Evolutionary conservation across 2,797 vertebrate species (phyloP).

Genomic region (Enteromius thamalakanensis): DNA sequence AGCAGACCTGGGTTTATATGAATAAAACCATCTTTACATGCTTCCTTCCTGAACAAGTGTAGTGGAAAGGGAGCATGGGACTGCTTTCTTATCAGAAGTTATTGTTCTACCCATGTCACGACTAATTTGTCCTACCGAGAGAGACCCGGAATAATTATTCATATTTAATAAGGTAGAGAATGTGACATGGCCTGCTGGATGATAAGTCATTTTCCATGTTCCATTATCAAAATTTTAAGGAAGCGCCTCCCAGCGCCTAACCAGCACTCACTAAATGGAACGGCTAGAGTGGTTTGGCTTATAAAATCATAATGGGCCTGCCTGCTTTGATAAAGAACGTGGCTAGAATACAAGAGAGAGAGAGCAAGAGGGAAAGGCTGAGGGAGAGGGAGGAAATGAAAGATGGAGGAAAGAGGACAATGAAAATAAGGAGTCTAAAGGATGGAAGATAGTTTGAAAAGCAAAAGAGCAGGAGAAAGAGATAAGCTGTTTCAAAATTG

Average conservation of each 20-base stretch:
- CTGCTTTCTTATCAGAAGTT: constrained; percentile 73
- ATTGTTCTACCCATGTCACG: constrained; percentile 82
- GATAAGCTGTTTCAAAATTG: constrained; percentile 9
- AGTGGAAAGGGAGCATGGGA: constrained; percentile 46
- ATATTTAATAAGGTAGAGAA: constrained; percentile 80
- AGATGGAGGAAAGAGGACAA: constrained; percentile 45
- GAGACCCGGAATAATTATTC: constrained; percentile 81
- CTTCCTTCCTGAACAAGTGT: constrained; percentile 10
- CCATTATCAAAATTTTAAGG: constrained; percentile 85
- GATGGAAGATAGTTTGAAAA: constrained; percentile 8
- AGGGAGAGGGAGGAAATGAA: constrained; percentile 27
- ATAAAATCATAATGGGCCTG: constrained; percentile 85
- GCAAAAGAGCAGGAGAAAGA: background rate
- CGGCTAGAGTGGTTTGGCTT: constrained; percentile 82
- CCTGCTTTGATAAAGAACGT: constrained; percentile 80
- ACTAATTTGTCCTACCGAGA: constrained; percentile 78
- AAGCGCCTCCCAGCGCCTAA: constrained; percentile 66
- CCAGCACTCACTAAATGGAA: constrained; percentile 77
- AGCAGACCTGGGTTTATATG: constrained; percentile 21
- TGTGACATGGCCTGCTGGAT: constrained; percentile 72
- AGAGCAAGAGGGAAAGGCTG: constrained; percentile 9
- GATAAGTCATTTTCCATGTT: constrained; percentile 85
- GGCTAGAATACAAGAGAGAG: constrained; percentile 66
- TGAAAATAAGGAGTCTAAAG: constrained; percentile 57
- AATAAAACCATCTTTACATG: constrained; percentile 40